Evolutionary conservation across 2,797 vertebrate genomes (phyloP).

Genomic region (Sternotherus odoratus): DNA sequence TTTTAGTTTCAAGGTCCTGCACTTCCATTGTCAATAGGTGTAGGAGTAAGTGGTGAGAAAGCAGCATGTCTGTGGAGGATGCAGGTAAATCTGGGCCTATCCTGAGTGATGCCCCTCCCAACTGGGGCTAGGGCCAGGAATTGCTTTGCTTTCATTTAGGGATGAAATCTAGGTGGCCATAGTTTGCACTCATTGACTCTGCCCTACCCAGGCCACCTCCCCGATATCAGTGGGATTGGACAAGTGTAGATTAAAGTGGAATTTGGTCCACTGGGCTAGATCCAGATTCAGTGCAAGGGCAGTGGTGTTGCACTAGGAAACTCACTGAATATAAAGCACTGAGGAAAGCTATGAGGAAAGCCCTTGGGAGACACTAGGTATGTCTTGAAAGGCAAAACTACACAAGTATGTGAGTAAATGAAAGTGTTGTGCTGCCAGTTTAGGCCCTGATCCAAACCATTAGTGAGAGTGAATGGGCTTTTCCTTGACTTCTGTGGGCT

Average conservation of each 20-base stretch:
- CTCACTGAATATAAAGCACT: neutral
- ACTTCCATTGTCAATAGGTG: neutral
- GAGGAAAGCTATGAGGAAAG: too few relatives aligned
- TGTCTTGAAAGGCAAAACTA: neutral
- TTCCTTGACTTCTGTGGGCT: neutral
- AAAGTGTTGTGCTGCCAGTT: neutral
- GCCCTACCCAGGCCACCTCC: neutral
- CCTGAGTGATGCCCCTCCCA: neutral
- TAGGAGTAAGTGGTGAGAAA: neutral
- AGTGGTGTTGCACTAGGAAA: neutral
- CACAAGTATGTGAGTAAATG: neutral
- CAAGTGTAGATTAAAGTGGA: neutral
- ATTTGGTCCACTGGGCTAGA: neutral
- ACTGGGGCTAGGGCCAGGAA: neutral
- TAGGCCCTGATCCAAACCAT: neutral
- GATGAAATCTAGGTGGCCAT: accelerated
- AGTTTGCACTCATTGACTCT: neutral
- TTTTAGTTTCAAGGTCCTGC: neutral
- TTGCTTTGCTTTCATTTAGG: neutral
- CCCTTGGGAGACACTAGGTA: too few relatives aligned
- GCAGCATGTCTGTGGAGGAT: neutral
- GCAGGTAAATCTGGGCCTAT: accelerated
- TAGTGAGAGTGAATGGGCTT: neutral
- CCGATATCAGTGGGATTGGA: neutral
- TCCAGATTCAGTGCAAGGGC: accelerated